These are phyloP conservation scores for Coryphaenoides rupestris DNA, from an alignment of 2,113 vertebrate species.

Conservation along the genomic window DNA sequence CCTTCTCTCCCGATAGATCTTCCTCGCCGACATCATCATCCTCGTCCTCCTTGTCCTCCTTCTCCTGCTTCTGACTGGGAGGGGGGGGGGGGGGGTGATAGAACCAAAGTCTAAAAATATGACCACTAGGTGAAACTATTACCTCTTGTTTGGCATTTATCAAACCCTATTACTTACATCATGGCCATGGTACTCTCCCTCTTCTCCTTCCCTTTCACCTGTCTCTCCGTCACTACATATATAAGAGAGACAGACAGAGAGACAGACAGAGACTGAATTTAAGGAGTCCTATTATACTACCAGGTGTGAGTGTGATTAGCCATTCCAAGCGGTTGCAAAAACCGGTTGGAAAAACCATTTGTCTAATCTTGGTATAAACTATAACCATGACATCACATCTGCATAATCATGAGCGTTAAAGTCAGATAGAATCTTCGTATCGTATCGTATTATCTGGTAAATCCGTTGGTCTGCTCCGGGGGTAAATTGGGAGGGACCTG, in stretches of 20 bases:
- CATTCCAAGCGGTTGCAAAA: no score
- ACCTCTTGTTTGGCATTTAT: background rate
- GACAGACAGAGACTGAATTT: conserved; percentile 1
- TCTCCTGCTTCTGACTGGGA: conserved; percentile 59
- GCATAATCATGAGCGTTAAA: no score
- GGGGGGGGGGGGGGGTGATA: background rate
- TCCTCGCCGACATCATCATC: conserved; percentile 52
- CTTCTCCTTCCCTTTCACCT: conserved; percentile 37
- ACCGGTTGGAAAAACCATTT: no score
- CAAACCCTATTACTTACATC: conserved; percentile 48
- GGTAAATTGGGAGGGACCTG: no score
- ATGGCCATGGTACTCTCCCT: conserved; percentile 32
- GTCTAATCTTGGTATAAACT: no score
- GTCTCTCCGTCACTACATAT: conserved; percentile 40
- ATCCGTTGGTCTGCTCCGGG: no score
- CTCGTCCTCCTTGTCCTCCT: conserved; percentile 33
- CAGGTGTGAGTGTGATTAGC: no score
- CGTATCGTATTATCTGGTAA: no score
- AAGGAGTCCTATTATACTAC: background rate
- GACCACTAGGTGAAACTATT: no score
- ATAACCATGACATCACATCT: no score
- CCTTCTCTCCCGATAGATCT: conserved; percentile 77
- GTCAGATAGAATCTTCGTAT: no score
- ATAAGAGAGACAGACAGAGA: conserved; percentile 18
- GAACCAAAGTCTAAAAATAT: no score